Evolutionary conservation across 1,140 invertebrate species (phyloP).

Genomic region (Drosophila nigromelanica): DNA sequence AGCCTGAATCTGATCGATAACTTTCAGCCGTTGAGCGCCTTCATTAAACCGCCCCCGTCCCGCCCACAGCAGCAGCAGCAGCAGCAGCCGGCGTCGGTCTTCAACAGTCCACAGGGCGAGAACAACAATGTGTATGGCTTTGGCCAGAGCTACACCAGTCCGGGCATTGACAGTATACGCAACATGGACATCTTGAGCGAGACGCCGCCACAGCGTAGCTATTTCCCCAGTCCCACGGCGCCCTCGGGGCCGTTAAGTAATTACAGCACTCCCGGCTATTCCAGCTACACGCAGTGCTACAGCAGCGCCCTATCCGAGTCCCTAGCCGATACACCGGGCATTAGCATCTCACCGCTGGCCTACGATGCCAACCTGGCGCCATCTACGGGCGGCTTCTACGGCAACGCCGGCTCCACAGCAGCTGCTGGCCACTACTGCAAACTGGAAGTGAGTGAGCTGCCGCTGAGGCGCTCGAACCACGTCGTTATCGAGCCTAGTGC

Average conservation of each 20-base stretch:
- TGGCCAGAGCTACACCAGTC: slow-evolving; percentile 42
- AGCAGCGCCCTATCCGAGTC: slow-evolving; percentile 75
- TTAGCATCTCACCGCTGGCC: slow-evolving; percentile 59
- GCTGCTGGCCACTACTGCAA: slow-evolving; percentile 52
- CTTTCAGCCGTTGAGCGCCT: slow-evolving; percentile 61
- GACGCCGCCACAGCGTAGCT: slow-evolving; percentile 31
- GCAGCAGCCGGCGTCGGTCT: slow-evolving; percentile 18
- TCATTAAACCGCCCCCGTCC: slow-evolving; percentile 65
- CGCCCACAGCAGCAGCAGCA: slow-evolving; percentile 50
- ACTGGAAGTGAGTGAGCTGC: slow-evolving; percentile 75
- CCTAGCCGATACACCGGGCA: slow-evolving; percentile 70
- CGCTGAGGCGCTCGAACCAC: slow-evolving; percentile 7
- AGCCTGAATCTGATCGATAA: slow-evolving; percentile 55
- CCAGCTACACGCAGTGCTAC: slow-evolving; percentile 62
- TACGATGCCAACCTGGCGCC: slow-evolving; percentile 24
- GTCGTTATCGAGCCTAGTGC: slow-evolving; percentile 16
- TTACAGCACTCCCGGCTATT: slow-evolving; percentile 52
- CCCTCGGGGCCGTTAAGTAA: slow-evolving; percentile 32
- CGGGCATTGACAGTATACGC: slow-evolving; percentile 64
- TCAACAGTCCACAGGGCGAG: slow-evolving; percentile 26
- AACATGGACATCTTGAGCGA: slow-evolving; percentile 72
- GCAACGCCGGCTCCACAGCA: slow-evolving; percentile 14
- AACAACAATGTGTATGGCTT: slow-evolving; percentile 40
- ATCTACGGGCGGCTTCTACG: background rate
- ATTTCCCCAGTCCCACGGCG: slow-evolving; percentile 56